Base-by-base conservation (phyloP, 2,797 vertebrate genomes). In the Anabas testudineus region DNA sequence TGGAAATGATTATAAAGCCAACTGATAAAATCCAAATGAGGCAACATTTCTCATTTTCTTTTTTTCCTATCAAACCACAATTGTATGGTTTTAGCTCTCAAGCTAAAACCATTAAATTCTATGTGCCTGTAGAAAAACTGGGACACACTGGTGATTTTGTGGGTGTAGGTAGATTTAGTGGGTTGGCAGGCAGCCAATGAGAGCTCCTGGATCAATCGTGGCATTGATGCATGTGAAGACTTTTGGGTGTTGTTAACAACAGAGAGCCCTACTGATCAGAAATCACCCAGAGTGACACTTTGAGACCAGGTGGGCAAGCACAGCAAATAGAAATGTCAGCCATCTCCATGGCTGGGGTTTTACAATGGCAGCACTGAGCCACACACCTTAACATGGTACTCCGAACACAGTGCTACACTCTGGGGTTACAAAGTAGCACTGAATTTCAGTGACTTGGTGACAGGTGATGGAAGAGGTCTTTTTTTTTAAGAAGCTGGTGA, bases 231-330 rank as follows among this genome's bases (percentile, higher is more conserved):
- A 87, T 88, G 84, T 74, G 75, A 86, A 78, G 78, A 76, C 84
- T 83, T 79, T 76, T 89, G 90, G 80, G 92, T 87, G 90, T 90
- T 93, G 95, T 95, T 95, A 95, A 95, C 94, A 92, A 88, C 80
- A 67, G 83, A 90, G 84, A 84, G 82, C 88, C 87, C 81, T 88
- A 90, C 92, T 91, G 93, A 94, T 94, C 94, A 93, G 93, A 96
- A 95, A 96, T 95, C 94, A 95, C 89, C 90, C 88, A 86, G 90
- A 88, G 86, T 91, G 91, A 93, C 93, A 94, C 87, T 88, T 88
- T 93, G 93, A 91, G 90, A 90, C 87, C 56, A 86, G 91, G 90
- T 91, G 91, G 90, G 87, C 90, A 86, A 82, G 80, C 70, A 6
- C 88, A 51, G 30, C 88, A 89, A 93, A 94, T 93, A 93, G 91